Base-by-base conservation (phyloP, 2,888 invertebrate genomes). In the Thereva nobilitata region DNA sequence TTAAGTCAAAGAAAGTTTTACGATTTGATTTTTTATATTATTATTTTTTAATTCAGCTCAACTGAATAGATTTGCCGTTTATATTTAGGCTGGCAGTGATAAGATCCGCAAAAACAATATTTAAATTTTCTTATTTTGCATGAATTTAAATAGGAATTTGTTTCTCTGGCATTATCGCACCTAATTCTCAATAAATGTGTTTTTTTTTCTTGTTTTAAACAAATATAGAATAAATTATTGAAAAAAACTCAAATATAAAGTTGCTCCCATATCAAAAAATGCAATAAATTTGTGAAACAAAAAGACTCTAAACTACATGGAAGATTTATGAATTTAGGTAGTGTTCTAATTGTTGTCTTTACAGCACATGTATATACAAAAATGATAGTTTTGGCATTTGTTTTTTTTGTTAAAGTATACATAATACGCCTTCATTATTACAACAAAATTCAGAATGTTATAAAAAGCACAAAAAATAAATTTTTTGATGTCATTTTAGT, bases 381-480 rank as follows among this genome's bases (percentile, higher is more conserved):
- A 59, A 47, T 47, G 34, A 45, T 59, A 59, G 47, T 59, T 59
- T 59, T 59, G 59, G 59, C 59, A 59, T 59, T 59, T 59, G 45
- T 35, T 38, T 12, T 47, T 59, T 47, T 59, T 45, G 23, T 23
- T 23, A 23, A 59, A 59, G 49, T 59, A 59, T 59, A 59, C 59
- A 47, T 40, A 37, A 40, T 45, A 23, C 59, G 49, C 38, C 38
- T 6, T 10, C 12, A 47, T 47, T 52, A 35, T 52, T 52, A 35
- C 23, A 52, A 35, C 52, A 52, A 34, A 34, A 52, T 7, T 9
- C 9, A 52, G 52, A 35, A 10, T 52, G 52, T 35, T 52, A 12
- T 5, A 52, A 52, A 52, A 52, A 23, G 35, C 23, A 55, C 8
- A 41, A 47, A 38, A 47, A n/a, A n/a, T 49, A 59, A 40, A 23